Percentiles rank a stretch among this genome's conserved stretches.
Evolutionary conservation across 2,888 invertebrate genomes (phyloP).

Genomic region (Amphipyra berbera): DNA sequence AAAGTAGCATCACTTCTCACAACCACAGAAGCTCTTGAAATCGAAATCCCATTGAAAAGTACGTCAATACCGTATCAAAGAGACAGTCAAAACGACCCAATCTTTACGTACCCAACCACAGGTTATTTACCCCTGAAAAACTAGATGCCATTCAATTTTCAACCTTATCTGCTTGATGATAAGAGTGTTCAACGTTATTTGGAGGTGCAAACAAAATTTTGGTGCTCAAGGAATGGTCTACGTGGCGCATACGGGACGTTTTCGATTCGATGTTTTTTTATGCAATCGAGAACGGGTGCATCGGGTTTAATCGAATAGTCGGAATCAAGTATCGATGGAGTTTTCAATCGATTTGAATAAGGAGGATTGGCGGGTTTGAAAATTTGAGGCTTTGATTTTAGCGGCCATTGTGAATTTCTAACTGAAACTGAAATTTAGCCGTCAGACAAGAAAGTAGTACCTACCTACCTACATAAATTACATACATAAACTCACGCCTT

Average conservation of each 20-base stretch:
- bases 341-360: conserved; percentile 49
- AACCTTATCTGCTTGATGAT: background rate
- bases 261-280: conserved; percentile 50
- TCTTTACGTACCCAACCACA: conserved; percentile 25
- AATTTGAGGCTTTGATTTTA: conserved; percentile 5
- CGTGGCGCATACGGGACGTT: conserved; percentile 54
- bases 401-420: background rate
- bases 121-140: background rate
- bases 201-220: background rate
- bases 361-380: conserved; percentile 34
- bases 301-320: conserved; percentile 59
- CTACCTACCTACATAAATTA: no score
- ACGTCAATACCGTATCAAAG: conserved; percentile 34
- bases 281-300: conserved; percentile 53
- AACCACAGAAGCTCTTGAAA: conserved; percentile 3
- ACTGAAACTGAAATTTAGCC: no score
- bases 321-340: conserved; percentile 54
- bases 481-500: no score
- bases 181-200: background rate
- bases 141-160: background rate
- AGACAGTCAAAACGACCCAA: conserved; percentile 36
- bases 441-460: no score
- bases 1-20: background rate
- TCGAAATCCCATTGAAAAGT: conserved; percentile 37
- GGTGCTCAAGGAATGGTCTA: conserved; percentile 31